Evolutionary conservation across 1,140 invertebrate species (phyloP).

Genomic region (Heliconius himera): DNA sequence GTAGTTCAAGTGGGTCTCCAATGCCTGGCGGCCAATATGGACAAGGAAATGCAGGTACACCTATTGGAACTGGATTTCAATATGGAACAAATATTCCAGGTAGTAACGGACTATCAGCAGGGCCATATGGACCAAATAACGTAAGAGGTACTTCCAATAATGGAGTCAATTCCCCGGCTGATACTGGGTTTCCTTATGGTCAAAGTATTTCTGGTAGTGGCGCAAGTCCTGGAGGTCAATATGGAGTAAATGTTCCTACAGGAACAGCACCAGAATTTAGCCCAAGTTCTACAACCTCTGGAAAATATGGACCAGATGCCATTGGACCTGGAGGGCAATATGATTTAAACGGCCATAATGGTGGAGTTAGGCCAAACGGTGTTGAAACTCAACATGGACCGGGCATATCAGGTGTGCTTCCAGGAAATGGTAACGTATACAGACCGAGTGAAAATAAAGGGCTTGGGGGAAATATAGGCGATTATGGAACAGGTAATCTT

Average conservation of each 20-base stretch:
- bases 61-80: slow-evolving; percentile 20
- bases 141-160: not conserved
- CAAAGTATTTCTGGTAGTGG: not conserved
- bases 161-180: not conserved
- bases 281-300: not conserved
- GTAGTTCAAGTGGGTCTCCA: slow-evolving; percentile 1
- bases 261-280: not conserved
- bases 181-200: not conserved
- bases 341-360: not conserved
- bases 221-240: not conserved
- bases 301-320: not conserved
- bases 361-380: not conserved
- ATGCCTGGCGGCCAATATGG: slow-evolving; percentile 26
- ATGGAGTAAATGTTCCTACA: not conserved
- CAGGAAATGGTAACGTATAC: not conserved
- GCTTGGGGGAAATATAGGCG: not conserved
- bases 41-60: slow-evolving; percentile 4
- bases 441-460: not conserved
- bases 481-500: slow-evolving; percentile 10
- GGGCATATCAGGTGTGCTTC: not conserved
- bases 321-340: not conserved
- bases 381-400: not conserved
- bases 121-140: not conserved
- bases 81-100: slow-evolving; percentile 17
- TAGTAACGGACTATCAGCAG: not conserved